Percentiles rank a stretch among this genome's conserved stretches.
These are phyloP conservation scores for Alcis repandata DNA, from an alignment of 2,888 invertebrate genomes.

Conservation along the genomic window DNA sequence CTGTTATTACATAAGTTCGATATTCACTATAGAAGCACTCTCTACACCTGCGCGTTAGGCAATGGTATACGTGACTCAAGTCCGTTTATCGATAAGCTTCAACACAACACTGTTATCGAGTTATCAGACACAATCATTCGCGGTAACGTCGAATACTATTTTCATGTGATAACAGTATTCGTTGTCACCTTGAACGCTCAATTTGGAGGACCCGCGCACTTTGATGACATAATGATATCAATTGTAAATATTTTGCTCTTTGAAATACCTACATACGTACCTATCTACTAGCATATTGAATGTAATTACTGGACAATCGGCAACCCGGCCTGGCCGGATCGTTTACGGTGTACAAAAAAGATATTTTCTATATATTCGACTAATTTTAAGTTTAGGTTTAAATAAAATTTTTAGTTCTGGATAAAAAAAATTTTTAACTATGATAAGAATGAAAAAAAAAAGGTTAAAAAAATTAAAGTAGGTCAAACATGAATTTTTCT, in stretches of 20 bases:
- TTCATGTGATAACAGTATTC: slow-evolving; percentile 68
- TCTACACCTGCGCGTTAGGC: slow-evolving; percentile 64
- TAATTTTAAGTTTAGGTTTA: too few species aligned
- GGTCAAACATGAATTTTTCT: too few species aligned
- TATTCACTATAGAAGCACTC: slow-evolving; percentile 50
- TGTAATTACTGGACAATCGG: too few species aligned
- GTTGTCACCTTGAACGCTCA: slow-evolving; percentile 73
- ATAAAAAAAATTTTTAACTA: too few species aligned
- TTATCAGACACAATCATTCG: slow-evolving; percentile 75
- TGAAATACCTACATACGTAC: neutral
- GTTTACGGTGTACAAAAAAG: too few species aligned
- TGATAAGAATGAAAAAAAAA: too few species aligned
- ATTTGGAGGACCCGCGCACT: slow-evolving; percentile 43
- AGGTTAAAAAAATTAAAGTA: too few species aligned
- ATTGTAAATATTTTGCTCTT: slow-evolving; percentile 19
- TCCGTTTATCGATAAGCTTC: slow-evolving; percentile 72
- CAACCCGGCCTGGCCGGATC: too few species aligned
- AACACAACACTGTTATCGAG: slow-evolving; percentile 78
- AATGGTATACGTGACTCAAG: slow-evolving; percentile 83
- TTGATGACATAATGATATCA: slow-evolving; percentile 29
- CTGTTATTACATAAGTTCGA: slow-evolving; percentile 46
- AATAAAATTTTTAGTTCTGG: too few species aligned
- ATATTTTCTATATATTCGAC: too few species aligned
- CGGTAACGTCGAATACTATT: slow-evolving; percentile 66
- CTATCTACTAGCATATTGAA: neutral